Base-by-base conservation (phyloP, 2,797 vertebrate genomes). In the Phrynocephalus forsythii region DNA sequence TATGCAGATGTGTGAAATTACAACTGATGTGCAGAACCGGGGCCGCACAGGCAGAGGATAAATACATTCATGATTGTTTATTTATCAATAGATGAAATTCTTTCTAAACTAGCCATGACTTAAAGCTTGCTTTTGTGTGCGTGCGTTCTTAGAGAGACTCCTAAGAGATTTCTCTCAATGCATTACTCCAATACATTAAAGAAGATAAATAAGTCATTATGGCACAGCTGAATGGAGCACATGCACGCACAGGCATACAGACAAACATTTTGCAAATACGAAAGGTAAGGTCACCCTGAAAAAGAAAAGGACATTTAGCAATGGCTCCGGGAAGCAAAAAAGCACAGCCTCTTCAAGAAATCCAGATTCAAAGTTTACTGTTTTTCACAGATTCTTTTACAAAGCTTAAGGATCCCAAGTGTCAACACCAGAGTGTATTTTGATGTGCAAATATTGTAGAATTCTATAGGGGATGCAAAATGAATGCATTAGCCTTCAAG, bases 211-310 rank as follows among this genome's bases (percentile, higher is more conserved):
- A 93, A 63, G 92, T 95, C 72, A 91, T 95, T 93, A 84, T 92
- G 93, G 66, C 91, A 44, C 15, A 0, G 75, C 92, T 90, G 84
- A 92, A 92, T 76, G 94, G 93, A 77, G 38, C 73, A 60, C 28
- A 1, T 20, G 33, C 7, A 81, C 22, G 30, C 56, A 30, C 60
- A 78, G 3, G 16, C 50, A n/a, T 93, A 89, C 90, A 91, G 89
- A 72, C 92, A 94, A 92, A 88, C 91, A 92, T 92, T 94, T 95
- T 89, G 92, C 81, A 94, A 87, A 93, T 76, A 92, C 95, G 95
- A 96, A 95, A 94, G 93, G 83, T 95, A 96, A 97, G 95, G 95
- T 97, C 95, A 97, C 95, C 94, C 95, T 95, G 94, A 96, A 93
- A 44, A 95, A 94, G 93, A 94, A 95, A 94, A 95, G 90, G 92